Percentiles rank a stretch among this genome's conserved stretches.
Conservation (phyloP, 2,888 invertebrate genomes). For the Apeira syringaria region DNA sequence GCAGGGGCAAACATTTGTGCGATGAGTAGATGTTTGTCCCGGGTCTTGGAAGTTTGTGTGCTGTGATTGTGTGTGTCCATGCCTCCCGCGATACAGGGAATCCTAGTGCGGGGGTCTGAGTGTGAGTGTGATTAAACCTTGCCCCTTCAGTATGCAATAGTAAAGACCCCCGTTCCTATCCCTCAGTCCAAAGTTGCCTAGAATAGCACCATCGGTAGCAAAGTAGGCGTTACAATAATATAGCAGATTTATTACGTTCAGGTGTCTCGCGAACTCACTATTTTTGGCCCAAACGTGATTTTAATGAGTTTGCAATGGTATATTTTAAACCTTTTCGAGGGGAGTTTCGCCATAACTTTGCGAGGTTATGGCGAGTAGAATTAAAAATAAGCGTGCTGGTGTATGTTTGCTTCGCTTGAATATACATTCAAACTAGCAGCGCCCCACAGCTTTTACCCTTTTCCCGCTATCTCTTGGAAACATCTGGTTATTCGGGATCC, state of each 20-base stretch:
- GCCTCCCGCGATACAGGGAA: too few relatives aligned
- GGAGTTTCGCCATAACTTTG: conserved; percentile 31
- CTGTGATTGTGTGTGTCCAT: too few relatives aligned
- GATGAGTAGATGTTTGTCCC: too few relatives aligned
- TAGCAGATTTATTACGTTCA: conserved; percentile 50
- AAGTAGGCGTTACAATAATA: conserved; percentile 16
- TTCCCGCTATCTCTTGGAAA: too few relatives aligned
- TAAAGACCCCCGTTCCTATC: not conserved
- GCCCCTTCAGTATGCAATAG: too few relatives aligned
- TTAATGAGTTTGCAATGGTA: conserved; percentile 46
- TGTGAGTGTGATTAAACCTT: too few relatives aligned
- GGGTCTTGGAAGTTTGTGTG: too few relatives aligned
- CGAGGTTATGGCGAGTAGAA: conserved; percentile 13
- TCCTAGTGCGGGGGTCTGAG: too few relatives aligned
- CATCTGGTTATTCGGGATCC: too few relatives aligned
- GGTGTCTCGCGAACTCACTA: conserved; percentile 45
- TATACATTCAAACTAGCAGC: too few relatives aligned
- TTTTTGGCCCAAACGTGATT: conserved; percentile 46
- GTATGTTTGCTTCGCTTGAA: not conserved
- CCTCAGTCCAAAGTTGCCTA: not conserved
- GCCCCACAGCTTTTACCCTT: too few relatives aligned
- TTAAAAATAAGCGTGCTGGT: conserved; percentile 7
- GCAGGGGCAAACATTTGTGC: too few relatives aligned
- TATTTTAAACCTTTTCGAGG: conserved; percentile 31
- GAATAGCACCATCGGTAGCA: conserved; percentile 31